Base-by-base conservation (phyloP, 2,888 invertebrate species). In the Lepidonotus clava region DNA sequence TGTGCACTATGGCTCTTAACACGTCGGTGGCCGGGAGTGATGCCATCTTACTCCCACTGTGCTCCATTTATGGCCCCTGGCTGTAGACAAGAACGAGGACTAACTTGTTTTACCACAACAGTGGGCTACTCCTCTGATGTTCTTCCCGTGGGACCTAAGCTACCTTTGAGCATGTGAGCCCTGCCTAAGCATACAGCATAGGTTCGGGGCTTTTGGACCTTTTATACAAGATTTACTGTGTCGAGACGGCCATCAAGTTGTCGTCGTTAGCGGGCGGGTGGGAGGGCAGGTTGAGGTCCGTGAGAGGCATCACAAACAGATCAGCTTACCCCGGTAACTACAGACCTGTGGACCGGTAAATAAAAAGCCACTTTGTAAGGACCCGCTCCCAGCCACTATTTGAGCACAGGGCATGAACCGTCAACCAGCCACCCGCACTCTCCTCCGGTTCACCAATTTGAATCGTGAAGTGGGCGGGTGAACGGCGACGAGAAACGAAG, bases 361-460 rank as follows among this genome's bases (percentile, higher is more conserved):
- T 80, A 32, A 80, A 80, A 80, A 80, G 80, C 80, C 80, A 80
- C 80, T 80, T 80, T 80, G 80, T 80, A 46, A 18, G 71, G 18
- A 1, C 24, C 61, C 24, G n/a, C n/a, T n/a, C n/a, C n/a, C n/a
- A n/a, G n/a, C n/a, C n/a, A n/a, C 4, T 53, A n/a, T 11, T n/a
- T 53, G 21, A 53, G 53, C 53, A 53, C 21, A 53, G 53, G 4
- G n/a, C n/a, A n/a, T n/a, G n/a, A n/a, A n/a, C n/a, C n/a, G n/a
- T n/a, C n/a, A n/a, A 8, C 46, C 46, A 14, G 24, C 28, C n/a
- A 14, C n/a, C 66, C 1, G 28, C 66, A 32, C 28, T 24, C 32
- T 11, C 21, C 66, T 24, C 66, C 2, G 32, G 66, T 66, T 18
- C 28, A 24, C 2, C 8, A 53, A 53, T n/a, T n/a, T n/a, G 53